Base-by-base conservation (phyloP, 2,888 invertebrate genomes). In the Xestia rhomboidea region DNA sequence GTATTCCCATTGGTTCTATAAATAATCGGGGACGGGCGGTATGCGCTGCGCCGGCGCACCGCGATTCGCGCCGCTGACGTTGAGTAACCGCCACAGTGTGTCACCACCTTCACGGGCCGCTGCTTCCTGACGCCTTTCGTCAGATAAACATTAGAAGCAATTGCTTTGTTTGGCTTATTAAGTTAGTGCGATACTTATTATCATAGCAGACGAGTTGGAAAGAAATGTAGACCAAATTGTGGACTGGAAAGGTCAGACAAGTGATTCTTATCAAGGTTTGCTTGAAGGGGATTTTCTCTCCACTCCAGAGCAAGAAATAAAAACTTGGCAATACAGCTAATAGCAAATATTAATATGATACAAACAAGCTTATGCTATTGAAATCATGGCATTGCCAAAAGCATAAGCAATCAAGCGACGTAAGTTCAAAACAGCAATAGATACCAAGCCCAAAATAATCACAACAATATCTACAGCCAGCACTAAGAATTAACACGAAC, bases 61-160 rank as follows among this genome's bases (percentile, higher is more conserved):
- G 81, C 85, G 88, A 84, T 85, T 83, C 84, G 84, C 81, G 78
- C 79, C 81, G 79, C 77, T 84, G 88, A 84, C 84, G 91, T 93
- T 93, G 90, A 89, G 92, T 92, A 94, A 94, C 87, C 89, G 84
- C 86, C 86, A 79, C 89, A 89, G 89, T 90, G 89, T 90, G 92
- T 93, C 93, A 89, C 93, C 93, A 93, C 92, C 93, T 94, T 94
- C 93, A 94, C 91, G 93, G 90, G 87, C 89, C 89, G 90, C 79
- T 89, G 90, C 90, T 85, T 86, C 83, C 84, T 85, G 78, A 88
- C 85, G 87, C 87, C 81, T 87, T 85, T 87, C 86, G 73, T 84
- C 85, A 79, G 85, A 89, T 87, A 83, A 89, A 81, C 83, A 77
- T 77, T 84, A 87, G 76, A 83, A 81, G 79, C 88, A 88, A 87